These are phyloP conservation scores for Rousettus madagascariensis DNA, from an alignment of 2,797 vertebrate genomes.

Conservation along the genomic window DNA sequence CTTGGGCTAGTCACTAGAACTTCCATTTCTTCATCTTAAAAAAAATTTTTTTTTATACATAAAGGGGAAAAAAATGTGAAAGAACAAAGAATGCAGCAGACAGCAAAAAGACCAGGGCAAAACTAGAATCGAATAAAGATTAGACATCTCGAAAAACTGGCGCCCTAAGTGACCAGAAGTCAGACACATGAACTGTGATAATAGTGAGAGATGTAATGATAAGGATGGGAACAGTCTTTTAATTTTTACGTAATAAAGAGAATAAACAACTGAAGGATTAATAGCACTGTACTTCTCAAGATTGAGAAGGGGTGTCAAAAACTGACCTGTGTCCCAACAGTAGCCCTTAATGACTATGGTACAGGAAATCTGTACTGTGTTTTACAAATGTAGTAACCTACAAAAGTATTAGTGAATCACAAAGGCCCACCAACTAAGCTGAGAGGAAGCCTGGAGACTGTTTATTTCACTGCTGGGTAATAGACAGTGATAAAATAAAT, in stretches of 20 bases:
- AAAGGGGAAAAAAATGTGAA: neutral
- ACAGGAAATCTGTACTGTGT: neutral
- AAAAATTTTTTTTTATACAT: neutral
- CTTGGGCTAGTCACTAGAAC: neutral
- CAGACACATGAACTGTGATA: neutral
- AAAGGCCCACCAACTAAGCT: neutral
- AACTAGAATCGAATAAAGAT: neutral
- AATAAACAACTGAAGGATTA: neutral
- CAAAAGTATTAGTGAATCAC: neutral
- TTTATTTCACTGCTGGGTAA: neutral
- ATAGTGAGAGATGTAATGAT: neutral
- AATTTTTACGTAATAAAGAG: neutral
- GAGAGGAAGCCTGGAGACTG: neutral
- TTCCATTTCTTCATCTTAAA: slow-evolving; percentile 10
- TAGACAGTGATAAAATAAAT: neutral
- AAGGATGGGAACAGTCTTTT: neutral
- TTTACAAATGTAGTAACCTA: neutral
- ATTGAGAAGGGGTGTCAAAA: neutral
- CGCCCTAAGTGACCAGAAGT: neutral
- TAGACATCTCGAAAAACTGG: neutral
- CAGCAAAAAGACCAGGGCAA: neutral
- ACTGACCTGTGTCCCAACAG: neutral
- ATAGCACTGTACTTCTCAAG: neutral
- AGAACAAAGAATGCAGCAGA: neutral
- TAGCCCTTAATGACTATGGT: neutral